Conservation (phyloP, 2,797 vertebrate species). For the Pteropus rufus region DNA sequence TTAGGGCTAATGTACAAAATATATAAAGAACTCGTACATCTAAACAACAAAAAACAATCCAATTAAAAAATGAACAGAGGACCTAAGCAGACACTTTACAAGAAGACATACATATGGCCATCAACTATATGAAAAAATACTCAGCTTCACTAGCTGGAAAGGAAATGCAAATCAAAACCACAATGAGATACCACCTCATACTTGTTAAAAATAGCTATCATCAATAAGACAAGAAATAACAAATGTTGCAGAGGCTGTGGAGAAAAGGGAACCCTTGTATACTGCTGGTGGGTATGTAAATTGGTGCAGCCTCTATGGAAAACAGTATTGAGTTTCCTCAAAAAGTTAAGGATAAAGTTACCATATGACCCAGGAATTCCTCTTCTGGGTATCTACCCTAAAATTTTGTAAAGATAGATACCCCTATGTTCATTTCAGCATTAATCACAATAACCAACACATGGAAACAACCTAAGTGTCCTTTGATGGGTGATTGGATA, state of each 20-base stretch:
- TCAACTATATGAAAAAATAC: neutral
- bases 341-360: too few relatives aligned
- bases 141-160: neutral
- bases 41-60: too few relatives aligned
- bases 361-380: too few relatives aligned
- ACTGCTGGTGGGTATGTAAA: neutral
- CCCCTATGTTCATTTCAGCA: too few relatives aligned
- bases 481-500: too few relatives aligned
- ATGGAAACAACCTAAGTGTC: too few relatives aligned
- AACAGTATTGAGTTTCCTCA: neutral
- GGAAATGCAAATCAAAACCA: neutral
- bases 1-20: neutral
- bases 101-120: neutral
- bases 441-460: too few relatives aligned
- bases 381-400: too few relatives aligned
- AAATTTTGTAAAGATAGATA: too few relatives aligned
- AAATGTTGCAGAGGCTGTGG: neutral
- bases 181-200: neutral
- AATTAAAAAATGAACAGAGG: too few relatives aligned
- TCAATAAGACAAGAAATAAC: neutral
- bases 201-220: neutral
- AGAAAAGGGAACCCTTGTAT: neutral
- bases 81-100: too few relatives aligned
- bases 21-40: too few relatives aligned
- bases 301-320: neutral